These are phyloP conservation scores for Porites lutea DNA, from an alignment of 64 coral and sea anemone genomes.

Conservation along the genomic window DNA sequence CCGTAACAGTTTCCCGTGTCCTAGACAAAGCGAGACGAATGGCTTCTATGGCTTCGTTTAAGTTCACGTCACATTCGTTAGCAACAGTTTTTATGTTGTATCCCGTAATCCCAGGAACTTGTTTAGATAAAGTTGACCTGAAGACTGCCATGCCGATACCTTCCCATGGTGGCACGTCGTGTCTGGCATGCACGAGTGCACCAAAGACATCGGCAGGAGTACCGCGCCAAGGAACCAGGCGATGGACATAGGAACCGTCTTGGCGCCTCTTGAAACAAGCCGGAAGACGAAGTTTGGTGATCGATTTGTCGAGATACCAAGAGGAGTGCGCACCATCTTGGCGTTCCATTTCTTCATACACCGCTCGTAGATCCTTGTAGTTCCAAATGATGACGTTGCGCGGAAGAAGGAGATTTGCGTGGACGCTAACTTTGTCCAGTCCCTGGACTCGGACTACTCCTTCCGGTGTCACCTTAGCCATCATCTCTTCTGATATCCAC, in stretches of 20 bases:
- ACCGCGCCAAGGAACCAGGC: neutral
- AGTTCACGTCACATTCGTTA: neutral
- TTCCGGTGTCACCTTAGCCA: neutral
- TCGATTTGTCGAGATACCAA: neutral
- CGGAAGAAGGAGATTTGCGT: neutral
- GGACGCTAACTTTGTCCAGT: neutral
- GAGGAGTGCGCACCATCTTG: neutral
- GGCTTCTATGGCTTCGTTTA: neutral
- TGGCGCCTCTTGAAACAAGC: neutral
- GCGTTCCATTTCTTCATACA: neutral
- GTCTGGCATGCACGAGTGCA: neutral
- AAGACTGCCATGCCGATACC: neutral
- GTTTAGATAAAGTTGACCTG: neutral
- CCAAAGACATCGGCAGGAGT: neutral
- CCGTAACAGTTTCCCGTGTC: neutral
- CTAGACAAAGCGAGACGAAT: neutral
- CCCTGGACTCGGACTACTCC: neutral
- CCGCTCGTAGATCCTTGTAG: neutral
- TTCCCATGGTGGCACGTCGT: neutral
- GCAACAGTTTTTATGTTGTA: too few relatives aligned
- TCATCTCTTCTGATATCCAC: constrained; percentile 5
- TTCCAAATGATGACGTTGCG: neutral
- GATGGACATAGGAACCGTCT: neutral
- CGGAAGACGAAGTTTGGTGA: constrained; percentile 9
- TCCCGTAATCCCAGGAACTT: too few relatives aligned